Evolutionary conservation across 2,888 invertebrate species (phyloP).

Genomic region (Zaprionus bogoriensis): DNA sequence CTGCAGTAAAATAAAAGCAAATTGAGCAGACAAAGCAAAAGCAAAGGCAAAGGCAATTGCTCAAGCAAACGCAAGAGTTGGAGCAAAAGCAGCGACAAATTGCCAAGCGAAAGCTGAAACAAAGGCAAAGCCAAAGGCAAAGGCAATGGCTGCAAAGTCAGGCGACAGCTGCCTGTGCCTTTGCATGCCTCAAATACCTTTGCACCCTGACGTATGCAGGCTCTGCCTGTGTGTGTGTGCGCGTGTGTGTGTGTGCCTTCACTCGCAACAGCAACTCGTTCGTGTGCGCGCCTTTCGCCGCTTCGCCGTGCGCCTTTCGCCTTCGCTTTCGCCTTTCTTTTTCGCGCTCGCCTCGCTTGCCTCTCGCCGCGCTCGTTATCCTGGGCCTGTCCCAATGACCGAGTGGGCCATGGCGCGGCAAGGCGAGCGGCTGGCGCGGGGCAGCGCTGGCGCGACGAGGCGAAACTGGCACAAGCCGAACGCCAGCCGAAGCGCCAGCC

Average conservation of each 20-base stretch:
- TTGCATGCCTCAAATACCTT: constrained; percentile 32
- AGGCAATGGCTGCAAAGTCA: constrained; percentile 17
- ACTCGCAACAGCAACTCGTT: not conserved
- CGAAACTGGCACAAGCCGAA: constrained; percentile 22
- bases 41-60: too few relatives aligned
- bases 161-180: constrained; percentile 1
- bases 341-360: too few relatives aligned
- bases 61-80: too few relatives aligned
- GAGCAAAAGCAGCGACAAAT: not conserved
- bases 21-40: too few relatives aligned
- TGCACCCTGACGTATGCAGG: constrained; percentile 51
- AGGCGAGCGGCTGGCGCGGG: not conserved
- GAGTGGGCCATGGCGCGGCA: constrained; percentile 44
- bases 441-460: not conserved
- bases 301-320: not conserved
- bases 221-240: not conserved
- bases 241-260: not conserved
- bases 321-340: too few relatives aligned
- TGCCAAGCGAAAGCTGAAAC: not conserved
- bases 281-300: not conserved
- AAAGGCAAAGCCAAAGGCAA: constrained; percentile 4
- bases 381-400: constrained; percentile 80
- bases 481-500: constrained; percentile 22
- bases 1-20: not conserved
- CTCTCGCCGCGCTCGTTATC: constrained; percentile 31